Evolutionary conservation across 1,140 invertebrate genomes (phyloP), one percentile per base, ranked within the genome.

Genomic region (Aphaenogaster rudis): DNA sequence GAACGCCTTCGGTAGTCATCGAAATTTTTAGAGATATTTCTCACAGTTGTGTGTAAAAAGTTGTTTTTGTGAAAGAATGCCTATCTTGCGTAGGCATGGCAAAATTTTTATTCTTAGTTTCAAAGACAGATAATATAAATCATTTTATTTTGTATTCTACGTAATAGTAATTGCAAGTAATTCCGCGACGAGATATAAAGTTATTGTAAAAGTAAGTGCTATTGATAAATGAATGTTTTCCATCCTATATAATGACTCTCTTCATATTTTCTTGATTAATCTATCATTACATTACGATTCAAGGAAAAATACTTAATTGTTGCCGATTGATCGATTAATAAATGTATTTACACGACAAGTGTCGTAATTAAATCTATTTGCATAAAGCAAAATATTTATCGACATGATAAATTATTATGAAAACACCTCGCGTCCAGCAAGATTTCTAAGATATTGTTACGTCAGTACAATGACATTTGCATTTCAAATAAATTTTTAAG

Each of bases 1-100:
- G 15, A 54, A 85, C 33, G 6, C 6, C 13, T n/a, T 76, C 2
- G 0, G 42, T n/a, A 6, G 3, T 11, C 0, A n/a, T 11, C 9
- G 2, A 42, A 85, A 81, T 81, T 45, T 21, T 54, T 81, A 33
- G 6, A 48, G 2, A 74, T 42, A 71, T 82, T n/a, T 84, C 21
- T 72, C 2, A 9, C 8, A 61, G 6, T 81, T 42, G n/a, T 3
- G 28, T n/a, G 17, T 4, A 54, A 54, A 33, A 66, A 50, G 3
- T 9, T 36, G 17, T 64, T 39, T n/a, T 1, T 33, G 2, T n/a
- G 9, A 77, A 36, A 11, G 4, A 64, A 59, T 45, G 28, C 28
- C 28, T 28, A 28, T 52, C 11, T 54, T 39, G n/a, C 17, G 3
- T 21, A 33, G 28, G 13, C 4, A 9, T 28, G 17, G 17, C 0